phyloP scores from a whole-genome alignment of 2,888 invertebrate genomes.

The Acanthosepion esculentum region DNA sequence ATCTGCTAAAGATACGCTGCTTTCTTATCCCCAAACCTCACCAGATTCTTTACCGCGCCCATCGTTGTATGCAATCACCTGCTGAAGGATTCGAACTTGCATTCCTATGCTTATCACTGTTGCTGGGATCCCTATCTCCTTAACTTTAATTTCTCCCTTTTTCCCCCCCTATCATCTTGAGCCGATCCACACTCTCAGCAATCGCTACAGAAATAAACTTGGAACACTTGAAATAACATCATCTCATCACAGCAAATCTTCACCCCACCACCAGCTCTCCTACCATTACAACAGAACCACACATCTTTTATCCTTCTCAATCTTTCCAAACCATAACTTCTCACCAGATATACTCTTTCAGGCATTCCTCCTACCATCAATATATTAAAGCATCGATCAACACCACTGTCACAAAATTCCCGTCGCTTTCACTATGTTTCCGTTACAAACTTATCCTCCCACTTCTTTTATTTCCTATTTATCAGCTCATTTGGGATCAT shows the following conservation, averaged over 20 bases:
- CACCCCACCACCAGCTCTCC: background rate
- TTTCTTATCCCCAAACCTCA: background rate
- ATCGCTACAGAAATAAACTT: background rate
- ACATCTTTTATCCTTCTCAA: background rate
- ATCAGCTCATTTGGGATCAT: no score
- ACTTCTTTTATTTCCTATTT: no score
- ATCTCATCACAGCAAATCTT: background rate
- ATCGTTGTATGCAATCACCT: background rate
- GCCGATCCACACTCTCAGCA: background rate
- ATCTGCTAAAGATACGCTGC: background rate
- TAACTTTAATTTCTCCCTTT: background rate
- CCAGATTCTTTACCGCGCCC: background rate
- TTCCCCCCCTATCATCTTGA: background rate
- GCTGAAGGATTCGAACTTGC: constrained; percentile 1
- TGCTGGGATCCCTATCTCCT: background rate
- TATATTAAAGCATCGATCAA: background rate
- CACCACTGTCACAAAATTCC: background rate
- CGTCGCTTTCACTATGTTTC: background rate
- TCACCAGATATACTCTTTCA: no score
- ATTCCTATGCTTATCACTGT: background rate
- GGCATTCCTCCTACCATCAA: no score
- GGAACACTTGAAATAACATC: background rate
- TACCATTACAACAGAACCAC: background rate
- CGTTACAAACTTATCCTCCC: no score
- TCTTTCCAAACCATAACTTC: background rate